Percentiles rank a stretch among this genome's conserved stretches.
Conservation (phyloP, 2,888 invertebrate genomes). For the Drosophila algonquin region DNA sequence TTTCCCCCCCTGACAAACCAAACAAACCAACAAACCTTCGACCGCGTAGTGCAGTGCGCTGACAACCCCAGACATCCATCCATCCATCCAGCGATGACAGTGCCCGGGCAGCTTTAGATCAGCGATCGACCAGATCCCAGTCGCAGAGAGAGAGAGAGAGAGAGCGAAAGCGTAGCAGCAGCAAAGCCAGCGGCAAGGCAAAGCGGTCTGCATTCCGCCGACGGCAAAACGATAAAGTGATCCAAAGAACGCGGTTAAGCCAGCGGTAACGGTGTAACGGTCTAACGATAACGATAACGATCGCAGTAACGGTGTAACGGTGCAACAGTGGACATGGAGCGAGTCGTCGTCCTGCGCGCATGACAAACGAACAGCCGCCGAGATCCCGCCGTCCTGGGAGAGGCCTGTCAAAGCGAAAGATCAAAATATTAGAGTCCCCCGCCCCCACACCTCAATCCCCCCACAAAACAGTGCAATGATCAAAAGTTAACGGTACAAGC, state of each 20-base stretch:
- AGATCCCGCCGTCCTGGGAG: not conserved
- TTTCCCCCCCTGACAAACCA: constrained; percentile 15
- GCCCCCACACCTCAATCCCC: not conserved
- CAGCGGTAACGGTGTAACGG: not conserved
- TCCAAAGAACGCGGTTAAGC: not conserved
- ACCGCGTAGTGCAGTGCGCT: constrained; percentile 6
- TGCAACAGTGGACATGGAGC: constrained; percentile 46
- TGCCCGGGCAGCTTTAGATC: constrained; percentile 38
- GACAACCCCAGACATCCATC: not conserved
- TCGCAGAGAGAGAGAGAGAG: constrained; percentile 16
- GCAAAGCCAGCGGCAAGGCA: constrained; percentile 28
- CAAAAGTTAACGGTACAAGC: constrained; percentile 13
- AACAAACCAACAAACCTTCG: not conserved
- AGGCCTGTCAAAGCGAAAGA: not conserved
- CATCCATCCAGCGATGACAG: constrained; percentile 33
- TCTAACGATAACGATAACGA: not conserved
- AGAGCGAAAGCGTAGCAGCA: too few species aligned
- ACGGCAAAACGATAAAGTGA: constrained; percentile 60
- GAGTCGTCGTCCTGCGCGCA: constrained; percentile 31
- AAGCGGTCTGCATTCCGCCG: constrained; percentile 48
- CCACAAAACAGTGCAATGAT: constrained; percentile 32
- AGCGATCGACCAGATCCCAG: constrained; percentile 6
- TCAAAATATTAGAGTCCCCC: not conserved
- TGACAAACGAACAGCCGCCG: constrained; percentile 44
- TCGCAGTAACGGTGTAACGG: constrained; percentile 2